Conservation (phyloP, 1,140 invertebrate species). For the Danaus plexippus region DNA sequence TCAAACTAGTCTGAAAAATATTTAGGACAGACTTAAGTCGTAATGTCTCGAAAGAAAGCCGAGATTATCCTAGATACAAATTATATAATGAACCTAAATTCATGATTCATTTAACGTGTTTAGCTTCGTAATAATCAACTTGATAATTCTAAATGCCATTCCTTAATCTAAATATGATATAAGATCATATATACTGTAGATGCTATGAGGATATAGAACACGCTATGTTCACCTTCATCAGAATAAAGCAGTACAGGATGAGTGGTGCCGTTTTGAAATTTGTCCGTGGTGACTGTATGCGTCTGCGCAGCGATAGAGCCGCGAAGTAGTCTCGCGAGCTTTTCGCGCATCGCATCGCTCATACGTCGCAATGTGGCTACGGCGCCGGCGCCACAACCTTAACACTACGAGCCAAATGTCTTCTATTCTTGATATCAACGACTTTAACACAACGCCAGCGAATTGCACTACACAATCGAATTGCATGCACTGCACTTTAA, state of each 20-base stretch:
- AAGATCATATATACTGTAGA: no score
- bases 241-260: constrained; percentile 44
- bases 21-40: no score
- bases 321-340: constrained; percentile 51
- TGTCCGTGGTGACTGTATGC: constrained; percentile 37
- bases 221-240: constrained; percentile 35
- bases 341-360: constrained; percentile 66
- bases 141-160: no score
- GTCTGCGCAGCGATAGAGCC: constrained; percentile 45
- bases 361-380: constrained; percentile 35
- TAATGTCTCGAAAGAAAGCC: no score
- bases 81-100: no score
- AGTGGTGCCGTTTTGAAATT: constrained; percentile 44
- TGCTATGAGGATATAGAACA: no score
- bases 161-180: no score
- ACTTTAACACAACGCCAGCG: constrained; percentile 6
- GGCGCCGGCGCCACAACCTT: constrained; percentile 49
- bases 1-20: no score
- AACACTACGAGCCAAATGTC: constrained; percentile 26
- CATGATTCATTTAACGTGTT: no score
- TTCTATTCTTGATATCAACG: constrained; percentile 16
- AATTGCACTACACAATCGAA: constrained; percentile 26
- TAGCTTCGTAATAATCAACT: no score
- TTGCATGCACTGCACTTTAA: constrained; percentile 18
- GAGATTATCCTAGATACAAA: no score